These are phyloP conservation scores for Pangasius mekongensis DNA, from an alignment of 2,797 vertebrate genomes.

Conservation along the genomic window DNA sequence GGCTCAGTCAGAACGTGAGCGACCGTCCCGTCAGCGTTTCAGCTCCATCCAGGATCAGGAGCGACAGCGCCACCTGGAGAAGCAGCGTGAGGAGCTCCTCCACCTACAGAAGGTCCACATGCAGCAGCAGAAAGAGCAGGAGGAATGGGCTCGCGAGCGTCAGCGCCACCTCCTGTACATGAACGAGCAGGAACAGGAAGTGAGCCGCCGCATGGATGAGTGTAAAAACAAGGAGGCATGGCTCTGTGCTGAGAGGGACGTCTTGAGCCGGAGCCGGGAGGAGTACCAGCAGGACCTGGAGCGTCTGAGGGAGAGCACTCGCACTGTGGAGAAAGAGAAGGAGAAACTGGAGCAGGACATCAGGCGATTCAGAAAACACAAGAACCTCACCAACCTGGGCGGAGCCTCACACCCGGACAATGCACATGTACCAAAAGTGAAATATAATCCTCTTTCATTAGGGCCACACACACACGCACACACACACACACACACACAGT, in stretches of 20 bases:
- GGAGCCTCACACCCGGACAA: accelerated
- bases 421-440: not conserved
- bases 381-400: slow-evolving; percentile 58
- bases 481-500: not conserved
- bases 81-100: slow-evolving; percentile 86
- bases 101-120: slow-evolving; percentile 82
- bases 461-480: not conserved
- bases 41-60: slow-evolving; percentile 89
- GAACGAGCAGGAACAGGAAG: slow-evolving; percentile 65
- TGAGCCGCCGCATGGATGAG: slow-evolving; percentile 74
- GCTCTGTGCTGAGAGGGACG: slow-evolving; percentile 72
- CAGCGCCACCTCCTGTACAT: slow-evolving; percentile 72
- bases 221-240: slow-evolving; percentile 65
- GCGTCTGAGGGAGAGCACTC: slow-evolving; percentile 83
- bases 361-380: slow-evolving; percentile 73
- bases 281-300: slow-evolving; percentile 90
- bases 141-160: slow-evolving; percentile 85
- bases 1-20: slow-evolving; percentile 76
- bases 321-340: slow-evolving; percentile 78
- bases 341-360: slow-evolving; percentile 72
- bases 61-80: slow-evolving; percentile 88
- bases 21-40: slow-evolving; percentile 69
- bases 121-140: slow-evolving; percentile 84
- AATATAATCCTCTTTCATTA: not conserved
- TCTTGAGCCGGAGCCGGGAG: slow-evolving; percentile 76